Evolutionary conservation across 2,797 vertebrate species (phyloP).

Genomic region (Sparus aurata): DNA sequence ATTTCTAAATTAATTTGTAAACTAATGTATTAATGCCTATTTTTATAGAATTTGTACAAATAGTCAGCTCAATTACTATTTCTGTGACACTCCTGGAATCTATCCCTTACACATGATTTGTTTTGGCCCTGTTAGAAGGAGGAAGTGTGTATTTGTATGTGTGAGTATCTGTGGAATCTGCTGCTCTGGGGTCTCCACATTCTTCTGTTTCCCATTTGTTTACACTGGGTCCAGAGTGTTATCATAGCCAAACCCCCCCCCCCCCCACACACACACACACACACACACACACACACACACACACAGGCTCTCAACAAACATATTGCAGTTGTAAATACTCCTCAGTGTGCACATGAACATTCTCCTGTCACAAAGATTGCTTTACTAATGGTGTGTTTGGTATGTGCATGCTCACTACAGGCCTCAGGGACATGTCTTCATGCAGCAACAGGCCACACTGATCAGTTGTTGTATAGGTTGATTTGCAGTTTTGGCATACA

Average conservation of each 20-base stretch:
- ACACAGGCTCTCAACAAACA: slow-evolving; percentile 25
- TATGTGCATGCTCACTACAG: not conserved
- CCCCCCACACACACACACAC: slow-evolving; percentile 16
- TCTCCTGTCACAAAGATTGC: slow-evolving; percentile 52
- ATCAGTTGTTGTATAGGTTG: not conserved
- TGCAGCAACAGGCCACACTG: not conserved
- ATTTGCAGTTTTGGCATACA: not conserved
- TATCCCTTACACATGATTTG: not conserved
- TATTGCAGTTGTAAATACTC: slow-evolving; percentile 36
- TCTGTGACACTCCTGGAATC: not conserved
- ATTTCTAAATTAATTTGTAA: too few species aligned
- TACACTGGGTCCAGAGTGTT: slow-evolving; percentile 52
- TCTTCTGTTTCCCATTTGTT: slow-evolving; percentile 58
- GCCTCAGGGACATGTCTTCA: not conserved
- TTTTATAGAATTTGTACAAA: too few species aligned
- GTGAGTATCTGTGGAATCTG: slow-evolving; percentile 48
- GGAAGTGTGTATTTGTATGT: slow-evolving; percentile 19
- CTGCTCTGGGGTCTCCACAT: slow-evolving; percentile 41
- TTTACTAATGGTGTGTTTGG: slow-evolving; percentile 20
- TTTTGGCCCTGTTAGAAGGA: slow-evolving; percentile 1
- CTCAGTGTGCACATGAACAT: slow-evolving; percentile 45
- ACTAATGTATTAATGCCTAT: too few species aligned
- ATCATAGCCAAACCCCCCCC: slow-evolving; percentile 47
- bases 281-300: not conserved
- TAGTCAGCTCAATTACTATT: too few species aligned